A percentile compares a stretch with the other conserved stretches of the same genome.
phyloP scores from a whole-genome alignment of 2,113 vertebrate genomes.

The Corythaeola cristata region DNA sequence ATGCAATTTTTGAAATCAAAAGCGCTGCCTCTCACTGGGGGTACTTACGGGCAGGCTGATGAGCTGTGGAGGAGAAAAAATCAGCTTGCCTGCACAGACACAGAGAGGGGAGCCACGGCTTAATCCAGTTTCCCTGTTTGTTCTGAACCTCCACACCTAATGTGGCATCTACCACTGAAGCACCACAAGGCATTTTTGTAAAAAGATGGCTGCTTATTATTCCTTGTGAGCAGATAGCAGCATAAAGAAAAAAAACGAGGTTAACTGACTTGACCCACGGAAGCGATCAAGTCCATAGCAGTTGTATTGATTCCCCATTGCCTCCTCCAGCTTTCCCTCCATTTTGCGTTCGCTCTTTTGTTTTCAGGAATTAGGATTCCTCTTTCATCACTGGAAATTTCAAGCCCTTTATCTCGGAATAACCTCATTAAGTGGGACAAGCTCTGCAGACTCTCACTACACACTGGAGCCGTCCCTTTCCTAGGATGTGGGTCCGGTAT shows the following conservation, averaged over 20 bases:
- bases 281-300: background rate
- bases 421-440: background rate
- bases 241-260: background rate
- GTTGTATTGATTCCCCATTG: background rate
- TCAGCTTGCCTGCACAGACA: background rate
- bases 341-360: background rate
- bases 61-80: background rate
- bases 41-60: background rate
- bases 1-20: background rate
- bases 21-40: background rate
- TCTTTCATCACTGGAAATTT: background rate
- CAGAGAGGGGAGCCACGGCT: background rate
- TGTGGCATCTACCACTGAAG: background rate
- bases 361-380: background rate
- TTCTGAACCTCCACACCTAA: background rate
- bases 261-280: background rate
- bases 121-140: background rate
- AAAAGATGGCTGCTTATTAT: background rate
- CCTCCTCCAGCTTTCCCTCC: background rate
- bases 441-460: background rate
- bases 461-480: background rate
- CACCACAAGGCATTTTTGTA: background rate
- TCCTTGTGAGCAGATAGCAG: background rate
- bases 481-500: fast-evolving
- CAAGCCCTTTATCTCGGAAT: background rate